Conservation (phyloP, 1,140 invertebrate genomes). For the Matsumurasca onukii region DNA sequence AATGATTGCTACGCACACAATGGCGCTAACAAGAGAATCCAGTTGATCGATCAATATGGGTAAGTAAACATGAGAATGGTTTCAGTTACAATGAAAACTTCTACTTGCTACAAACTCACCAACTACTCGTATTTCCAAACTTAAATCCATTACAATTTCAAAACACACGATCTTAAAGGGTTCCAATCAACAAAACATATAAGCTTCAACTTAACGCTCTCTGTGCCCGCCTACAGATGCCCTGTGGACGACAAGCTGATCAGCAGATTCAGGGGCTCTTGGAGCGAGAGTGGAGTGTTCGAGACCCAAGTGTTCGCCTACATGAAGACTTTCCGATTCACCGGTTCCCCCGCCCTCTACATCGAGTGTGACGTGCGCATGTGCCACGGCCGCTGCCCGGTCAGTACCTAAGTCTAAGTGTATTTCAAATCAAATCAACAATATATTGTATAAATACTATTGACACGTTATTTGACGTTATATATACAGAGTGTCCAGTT, state of each 20-base stretch:
- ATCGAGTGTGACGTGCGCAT: slow-evolving; percentile 93
- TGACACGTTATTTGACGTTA: no score
- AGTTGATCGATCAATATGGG: slow-evolving; percentile 91
- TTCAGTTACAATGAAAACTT: slow-evolving; percentile 5
- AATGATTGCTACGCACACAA: slow-evolving; percentile 95
- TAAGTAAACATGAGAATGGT: slow-evolving; percentile 48
- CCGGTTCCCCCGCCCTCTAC: slow-evolving; percentile 88
- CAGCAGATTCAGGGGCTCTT: slow-evolving; percentile 88
- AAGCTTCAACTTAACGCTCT: no score
- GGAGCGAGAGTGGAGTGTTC: slow-evolving; percentile 85
- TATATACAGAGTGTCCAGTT: no score
- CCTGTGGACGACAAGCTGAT: slow-evolving; percentile 92
- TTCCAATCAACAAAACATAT: no score
- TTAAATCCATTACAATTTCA: no score
- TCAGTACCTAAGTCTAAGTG: no score
- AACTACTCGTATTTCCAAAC: no score
- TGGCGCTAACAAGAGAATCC: slow-evolving; percentile 86
- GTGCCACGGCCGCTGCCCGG: slow-evolving; percentile 92
- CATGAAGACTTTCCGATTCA: slow-evolving; percentile 94
- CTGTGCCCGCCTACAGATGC: slow-evolving; percentile 63
- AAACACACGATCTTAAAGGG: no score
- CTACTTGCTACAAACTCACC: no score
- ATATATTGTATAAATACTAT: neutral
- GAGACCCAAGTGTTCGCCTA: slow-evolving; percentile 93
- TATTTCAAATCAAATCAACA: no score